These are phyloP conservation scores for Sternotherus odoratus DNA, from an alignment of 2,797 vertebrate species.

Conservation along the genomic window DNA sequence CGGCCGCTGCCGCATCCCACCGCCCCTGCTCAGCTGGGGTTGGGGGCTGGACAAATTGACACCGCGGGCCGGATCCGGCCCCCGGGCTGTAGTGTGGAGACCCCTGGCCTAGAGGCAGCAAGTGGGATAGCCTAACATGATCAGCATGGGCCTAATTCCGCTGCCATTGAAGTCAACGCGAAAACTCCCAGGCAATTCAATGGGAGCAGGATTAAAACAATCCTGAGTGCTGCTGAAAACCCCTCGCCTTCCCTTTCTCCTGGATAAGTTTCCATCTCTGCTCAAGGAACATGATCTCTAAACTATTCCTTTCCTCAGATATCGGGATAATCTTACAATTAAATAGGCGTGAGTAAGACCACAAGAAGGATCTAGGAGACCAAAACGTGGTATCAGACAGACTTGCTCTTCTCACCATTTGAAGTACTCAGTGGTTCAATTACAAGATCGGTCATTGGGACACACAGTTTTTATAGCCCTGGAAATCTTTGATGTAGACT, in stretches of 20 bases:
- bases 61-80: too few species aligned
- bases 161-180: background rate
- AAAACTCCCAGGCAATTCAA: background rate
- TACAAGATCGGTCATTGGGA: background rate
- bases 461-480: background rate
- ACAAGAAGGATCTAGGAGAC: background rate
- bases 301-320: background rate
- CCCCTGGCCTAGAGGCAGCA: background rate
- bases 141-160: background rate
- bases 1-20: too few species aligned
- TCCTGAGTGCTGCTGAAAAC: background rate
- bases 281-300: background rate
- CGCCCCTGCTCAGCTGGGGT: too few species aligned
- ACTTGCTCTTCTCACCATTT: background rate
- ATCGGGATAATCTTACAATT: background rate
- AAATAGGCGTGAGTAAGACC: too few species aligned
- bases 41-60: too few species aligned
- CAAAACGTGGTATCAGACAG: background rate
- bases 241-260: background rate
- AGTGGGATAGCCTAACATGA: background rate
- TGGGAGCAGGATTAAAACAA: background rate
- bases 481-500: background rate
- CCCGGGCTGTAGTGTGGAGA: too few species aligned
- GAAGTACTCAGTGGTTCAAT: background rate
- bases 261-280: background rate